Evolutionary conservation across 2,113 vertebrate genomes (phyloP).

Genomic region (Percina caprodes): DNA sequence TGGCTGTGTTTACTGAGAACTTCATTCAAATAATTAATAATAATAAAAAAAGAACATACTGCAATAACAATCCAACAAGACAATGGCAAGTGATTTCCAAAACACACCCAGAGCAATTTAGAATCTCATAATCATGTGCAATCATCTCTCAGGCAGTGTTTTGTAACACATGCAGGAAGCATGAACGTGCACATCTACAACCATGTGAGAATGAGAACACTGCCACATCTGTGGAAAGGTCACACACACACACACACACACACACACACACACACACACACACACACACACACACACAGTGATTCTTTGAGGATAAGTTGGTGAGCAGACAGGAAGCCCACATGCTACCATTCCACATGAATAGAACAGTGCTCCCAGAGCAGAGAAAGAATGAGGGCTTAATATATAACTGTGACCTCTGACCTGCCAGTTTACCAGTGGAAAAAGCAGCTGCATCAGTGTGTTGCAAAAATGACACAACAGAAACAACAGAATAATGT

Average conservation of each 20-base stretch:
- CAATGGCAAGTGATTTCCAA: neutral
- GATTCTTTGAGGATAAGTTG: constrained; percentile 35
- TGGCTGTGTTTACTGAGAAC: neutral
- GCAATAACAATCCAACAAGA: neutral
- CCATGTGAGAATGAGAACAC: constrained; percentile 5
- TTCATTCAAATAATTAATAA: neutral
- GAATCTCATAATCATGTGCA: neutral
- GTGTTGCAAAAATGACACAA: neutral
- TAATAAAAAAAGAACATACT: neutral
- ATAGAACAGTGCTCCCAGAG: constrained; percentile 9
- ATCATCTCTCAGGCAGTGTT: neutral
- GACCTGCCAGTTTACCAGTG: constrained; percentile 20
- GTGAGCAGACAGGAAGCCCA: constrained; percentile 47
- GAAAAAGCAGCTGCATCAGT: neutral
- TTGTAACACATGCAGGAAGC: neutral
- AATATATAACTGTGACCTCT: constrained; percentile 35
- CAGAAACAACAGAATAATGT: neutral
- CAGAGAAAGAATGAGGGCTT: constrained; percentile 34
- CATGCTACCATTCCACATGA: constrained; percentile 36
- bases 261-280: constrained; percentile 14
- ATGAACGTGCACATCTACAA: neutral
- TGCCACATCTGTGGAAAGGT: constrained; percentile 47
- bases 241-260: constrained; percentile 14
- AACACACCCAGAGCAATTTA: constrained; percentile 9
- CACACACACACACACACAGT: constrained; percentile 9